Evolutionary conservation across 2,113 vertebrate species (phyloP), one percentile per base, ranked within the genome.

Genomic region (Microtus richardsoni): DNA sequence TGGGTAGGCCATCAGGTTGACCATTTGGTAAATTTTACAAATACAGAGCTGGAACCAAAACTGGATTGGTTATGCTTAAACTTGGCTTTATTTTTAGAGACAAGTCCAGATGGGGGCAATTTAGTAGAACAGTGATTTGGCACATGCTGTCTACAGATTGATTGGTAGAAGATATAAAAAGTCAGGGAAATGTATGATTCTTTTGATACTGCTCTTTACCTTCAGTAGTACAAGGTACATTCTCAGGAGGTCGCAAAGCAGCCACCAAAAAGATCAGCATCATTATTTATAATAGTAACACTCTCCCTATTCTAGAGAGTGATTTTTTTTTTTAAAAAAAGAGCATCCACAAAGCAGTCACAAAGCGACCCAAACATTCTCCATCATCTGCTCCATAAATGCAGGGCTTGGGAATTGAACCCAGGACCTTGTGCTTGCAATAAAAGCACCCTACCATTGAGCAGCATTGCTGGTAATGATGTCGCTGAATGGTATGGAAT

Each of bases 81-180:
- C 36, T 52, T 73, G 74, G 21, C 78, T 54, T 97, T 68, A 62
- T 44, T 95, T 96, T 95, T 95, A 93, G 96, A 94, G 79, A 79
- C 33, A 87, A 79, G 3, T 39, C 85, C 39, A 89, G 85, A 54
- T 44, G 79, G 26, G 30, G 30, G 49, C 26, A 75, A 7, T 11
- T 66, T 74, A 47, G 28, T 92, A 80, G 89, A 66, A 60, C 1
- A 75, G 24, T 71, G 68, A 89, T 60, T 58, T 87, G 49, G 68
- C 47, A n/a, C 26, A 90, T 47, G 39, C 47, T 91, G 77, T 92
- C 78, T 80, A 13, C 3, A 80, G 28, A 89, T 3, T 58, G 44
- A 68, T 49, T 78, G 74, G 71, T 39, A 71, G 14, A 36, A 80
- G 74, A 83, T 21, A 60, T 49, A 54, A 88, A 70, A 91, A 26